These are phyloP conservation scores for Limenitis camilla DNA, from an alignment of 2,888 invertebrate species.

Conservation along the genomic window DNA sequence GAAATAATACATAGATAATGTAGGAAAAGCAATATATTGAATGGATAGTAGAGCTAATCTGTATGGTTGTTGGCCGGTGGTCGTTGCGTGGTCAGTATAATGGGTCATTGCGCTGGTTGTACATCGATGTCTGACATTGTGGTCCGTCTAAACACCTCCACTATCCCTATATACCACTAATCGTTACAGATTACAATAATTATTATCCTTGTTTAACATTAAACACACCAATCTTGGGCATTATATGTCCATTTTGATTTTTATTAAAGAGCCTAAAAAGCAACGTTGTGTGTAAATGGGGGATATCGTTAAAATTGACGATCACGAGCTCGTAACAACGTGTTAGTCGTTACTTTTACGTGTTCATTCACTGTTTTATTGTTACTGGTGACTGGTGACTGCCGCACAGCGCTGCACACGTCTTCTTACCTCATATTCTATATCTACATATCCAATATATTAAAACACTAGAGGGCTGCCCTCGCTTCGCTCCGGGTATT, in stretches of 20 bases:
- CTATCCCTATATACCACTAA: neutral
- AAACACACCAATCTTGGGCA: too few species aligned
- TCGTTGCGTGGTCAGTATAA: constrained; percentile 10
- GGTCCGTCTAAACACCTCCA: too few species aligned
- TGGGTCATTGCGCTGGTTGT: constrained; percentile 6
- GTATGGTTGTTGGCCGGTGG: constrained; percentile 3
- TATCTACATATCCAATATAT: too few species aligned
- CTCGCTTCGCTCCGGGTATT: too few species aligned
- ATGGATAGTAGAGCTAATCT: constrained; percentile 4
- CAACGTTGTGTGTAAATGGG: neutral
- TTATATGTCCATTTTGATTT: too few species aligned
- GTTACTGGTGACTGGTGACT: neutral
- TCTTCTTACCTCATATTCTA: too few species aligned
- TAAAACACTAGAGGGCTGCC: too few species aligned
- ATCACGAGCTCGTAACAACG: constrained; percentile 1
- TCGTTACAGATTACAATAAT: neutral
- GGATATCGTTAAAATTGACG: constrained; percentile 1
- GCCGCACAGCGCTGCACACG: too few species aligned
- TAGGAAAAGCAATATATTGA: neutral
- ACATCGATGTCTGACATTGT: neutral
- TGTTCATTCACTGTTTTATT: constrained; percentile 7
- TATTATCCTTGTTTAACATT: too few species aligned
- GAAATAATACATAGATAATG: too few species aligned
- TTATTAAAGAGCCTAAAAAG: neutral
- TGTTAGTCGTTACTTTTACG: neutral